Evolutionary conservation across 2,797 vertebrate species (phyloP).

Genomic region (Myioborus miniatus): DNA sequence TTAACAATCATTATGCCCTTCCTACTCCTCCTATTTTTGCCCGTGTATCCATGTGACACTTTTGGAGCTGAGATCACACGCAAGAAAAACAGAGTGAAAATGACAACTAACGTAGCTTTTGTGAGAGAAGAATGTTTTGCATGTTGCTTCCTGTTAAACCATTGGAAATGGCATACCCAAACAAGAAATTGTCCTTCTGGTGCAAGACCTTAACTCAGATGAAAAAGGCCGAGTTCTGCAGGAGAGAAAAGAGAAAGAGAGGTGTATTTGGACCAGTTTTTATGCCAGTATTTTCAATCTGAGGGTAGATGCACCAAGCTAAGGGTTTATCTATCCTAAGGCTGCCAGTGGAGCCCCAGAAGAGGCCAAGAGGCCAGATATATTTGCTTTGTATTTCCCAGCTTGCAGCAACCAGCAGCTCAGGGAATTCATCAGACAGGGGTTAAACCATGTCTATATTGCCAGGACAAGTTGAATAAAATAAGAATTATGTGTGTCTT

Average conservation of each 20-base stretch:
- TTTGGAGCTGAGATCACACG: fast-evolving
- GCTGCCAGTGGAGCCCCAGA: background rate
- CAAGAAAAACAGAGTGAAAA: background rate
- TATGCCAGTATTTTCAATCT: background rate
- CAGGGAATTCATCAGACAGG: background rate
- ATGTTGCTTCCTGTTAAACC: background rate
- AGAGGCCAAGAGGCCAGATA: background rate
- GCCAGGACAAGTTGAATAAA: background rate
- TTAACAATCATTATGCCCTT: background rate
- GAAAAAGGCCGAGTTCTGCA: background rate
- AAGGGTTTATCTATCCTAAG: background rate
- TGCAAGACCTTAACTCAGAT: background rate
- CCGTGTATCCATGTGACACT: fast-evolving
- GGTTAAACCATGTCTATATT: background rate
- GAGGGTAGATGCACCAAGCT: background rate
- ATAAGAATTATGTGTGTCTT: background rate
- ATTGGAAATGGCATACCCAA: background rate
- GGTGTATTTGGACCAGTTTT: background rate
- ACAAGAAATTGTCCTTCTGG: background rate
- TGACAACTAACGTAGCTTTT: background rate
- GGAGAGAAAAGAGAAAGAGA: background rate
- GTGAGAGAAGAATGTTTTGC: background rate
- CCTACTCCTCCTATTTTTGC: background rate
- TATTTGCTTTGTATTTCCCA: background rate
- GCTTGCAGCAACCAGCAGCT: background rate